phyloP scores from a whole-genome alignment of 2,113 vertebrate genomes.

The Macroglossus sobrinus region DNA sequence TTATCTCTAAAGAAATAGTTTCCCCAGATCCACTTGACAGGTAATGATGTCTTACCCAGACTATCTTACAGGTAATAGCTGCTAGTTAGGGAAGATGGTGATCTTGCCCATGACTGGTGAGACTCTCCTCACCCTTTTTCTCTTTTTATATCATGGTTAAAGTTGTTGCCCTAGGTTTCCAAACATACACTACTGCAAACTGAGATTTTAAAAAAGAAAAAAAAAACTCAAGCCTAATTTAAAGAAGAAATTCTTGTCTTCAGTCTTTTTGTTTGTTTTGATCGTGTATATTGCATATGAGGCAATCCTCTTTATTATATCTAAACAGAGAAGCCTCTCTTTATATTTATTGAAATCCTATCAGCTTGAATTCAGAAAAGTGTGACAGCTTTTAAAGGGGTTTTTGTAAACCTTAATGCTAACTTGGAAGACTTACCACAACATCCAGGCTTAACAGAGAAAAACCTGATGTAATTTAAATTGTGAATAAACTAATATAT shows the following conservation, averaged over 20 bases:
- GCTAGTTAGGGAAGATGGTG: neutral
- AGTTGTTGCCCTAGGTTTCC: neutral
- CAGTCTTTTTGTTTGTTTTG: neutral
- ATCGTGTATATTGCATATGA: neutral
- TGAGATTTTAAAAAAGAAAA: neutral
- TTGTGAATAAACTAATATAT: neutral
- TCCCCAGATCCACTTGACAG: neutral
- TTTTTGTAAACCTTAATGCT: neutral
- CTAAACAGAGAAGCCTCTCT: neutral
- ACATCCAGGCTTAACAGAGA: neutral
- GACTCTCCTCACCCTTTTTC: neutral
- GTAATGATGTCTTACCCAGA: neutral
- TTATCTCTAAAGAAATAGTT: neutral
- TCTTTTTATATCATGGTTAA: neutral
- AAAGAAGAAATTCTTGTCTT: neutral
- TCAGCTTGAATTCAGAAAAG: neutral
- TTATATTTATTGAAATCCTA: neutral
- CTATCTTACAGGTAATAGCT: neutral
- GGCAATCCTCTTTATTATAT: neutral
- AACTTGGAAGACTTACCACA: neutral
- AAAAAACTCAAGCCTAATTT: neutral
- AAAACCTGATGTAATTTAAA: neutral
- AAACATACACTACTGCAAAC: neutral
- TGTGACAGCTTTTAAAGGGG: neutral
- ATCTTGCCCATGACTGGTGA: neutral